A percentile compares a stretch with the other conserved stretches of the same genome.
phyloP scores from a whole-genome alignment of 2,113 vertebrate species.

The Pimephales promelas region DNA sequence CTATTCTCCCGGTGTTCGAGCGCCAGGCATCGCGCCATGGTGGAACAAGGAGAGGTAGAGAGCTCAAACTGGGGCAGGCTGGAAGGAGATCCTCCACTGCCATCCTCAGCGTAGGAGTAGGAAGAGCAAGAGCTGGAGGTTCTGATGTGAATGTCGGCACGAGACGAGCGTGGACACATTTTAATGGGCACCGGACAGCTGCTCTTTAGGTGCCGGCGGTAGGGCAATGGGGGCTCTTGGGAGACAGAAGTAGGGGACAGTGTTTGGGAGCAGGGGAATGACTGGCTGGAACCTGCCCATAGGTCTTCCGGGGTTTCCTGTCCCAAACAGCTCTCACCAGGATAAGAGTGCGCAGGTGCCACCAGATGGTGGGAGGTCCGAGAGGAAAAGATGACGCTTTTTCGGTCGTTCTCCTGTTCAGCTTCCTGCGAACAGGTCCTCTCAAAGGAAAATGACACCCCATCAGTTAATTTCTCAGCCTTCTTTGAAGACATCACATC shows the following conservation, averaged over 20 bases:
- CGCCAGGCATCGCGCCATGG: slow-evolving; percentile 83
- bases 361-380: slow-evolving; percentile 82
- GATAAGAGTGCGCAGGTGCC: slow-evolving; percentile 80
- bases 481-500: slow-evolving; percentile 80
- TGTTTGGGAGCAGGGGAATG: slow-evolving; percentile 81
- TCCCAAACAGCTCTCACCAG: slow-evolving; percentile 81
- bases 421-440: slow-evolving; percentile 83
- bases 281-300: slow-evolving; percentile 82
- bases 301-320: slow-evolving; percentile 84
- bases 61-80: slow-evolving; percentile 89
- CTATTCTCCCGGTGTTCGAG: slow-evolving; percentile 81
- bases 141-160: slow-evolving; percentile 82
- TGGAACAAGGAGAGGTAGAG: slow-evolving; percentile 87
- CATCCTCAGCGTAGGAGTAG: slow-evolving; percentile 88
- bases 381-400: slow-evolving; percentile 93
- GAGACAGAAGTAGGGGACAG: slow-evolving; percentile 79
- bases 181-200: slow-evolving; percentile 90
- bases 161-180: slow-evolving; percentile 85
- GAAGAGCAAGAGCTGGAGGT: slow-evolving; percentile 90
- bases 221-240: slow-evolving; percentile 56
- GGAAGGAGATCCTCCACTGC: slow-evolving; percentile 87
- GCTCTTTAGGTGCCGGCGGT: slow-evolving; percentile 76
- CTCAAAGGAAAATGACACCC: slow-evolving; percentile 80
- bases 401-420: slow-evolving; percentile 87
- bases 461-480: slow-evolving; percentile 73